A percentile compares a stretch with the other conserved stretches of the same genome.
Conservation (phyloP, 1,140 invertebrate species). For the Dendrolimus punctatus region DNA sequence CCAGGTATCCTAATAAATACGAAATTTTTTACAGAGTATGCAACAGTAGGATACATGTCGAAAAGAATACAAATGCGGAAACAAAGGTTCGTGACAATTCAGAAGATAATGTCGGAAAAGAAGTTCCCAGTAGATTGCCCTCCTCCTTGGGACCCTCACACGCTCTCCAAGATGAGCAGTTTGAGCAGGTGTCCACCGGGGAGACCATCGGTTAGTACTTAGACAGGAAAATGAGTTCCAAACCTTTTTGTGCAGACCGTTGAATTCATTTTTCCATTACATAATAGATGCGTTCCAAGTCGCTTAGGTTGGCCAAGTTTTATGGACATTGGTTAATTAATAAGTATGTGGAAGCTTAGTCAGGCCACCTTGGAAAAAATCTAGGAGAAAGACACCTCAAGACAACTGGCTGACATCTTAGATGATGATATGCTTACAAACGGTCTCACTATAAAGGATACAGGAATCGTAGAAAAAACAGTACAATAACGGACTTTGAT, state of each 20-base stretch:
- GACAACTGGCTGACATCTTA: too few species aligned
- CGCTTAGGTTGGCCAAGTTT: constrained; percentile 4
- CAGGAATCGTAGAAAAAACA: neutral
- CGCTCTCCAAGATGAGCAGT: constrained; percentile 70
- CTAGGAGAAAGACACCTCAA: too few species aligned
- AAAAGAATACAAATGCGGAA: constrained; percentile 97
- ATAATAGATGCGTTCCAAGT: neutral
- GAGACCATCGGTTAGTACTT: constrained; percentile 50
- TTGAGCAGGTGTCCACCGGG: constrained; percentile 57
- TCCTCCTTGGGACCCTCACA: constrained; percentile 76
- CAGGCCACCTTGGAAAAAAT: too few species aligned
- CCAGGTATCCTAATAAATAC: too few species aligned
- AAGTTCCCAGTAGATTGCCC: constrained; percentile 84
- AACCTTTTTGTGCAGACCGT: neutral
- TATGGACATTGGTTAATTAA: constrained; percentile 3
- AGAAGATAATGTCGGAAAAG: constrained; percentile 93
- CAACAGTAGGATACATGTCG: constrained; percentile 95
- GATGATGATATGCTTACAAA: neutral
- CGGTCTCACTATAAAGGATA: neutral
- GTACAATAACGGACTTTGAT: neutral
- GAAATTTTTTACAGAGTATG: constrained; percentile 85
- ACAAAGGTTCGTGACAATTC: constrained; percentile 89
- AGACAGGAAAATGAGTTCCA: neutral
- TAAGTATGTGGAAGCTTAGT: too few species aligned
- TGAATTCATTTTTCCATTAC: neutral